These are phyloP conservation scores for Antechinus stuartii DNA, from an alignment of 2,113 vertebrate genomes.

Conservation along the genomic window DNA sequence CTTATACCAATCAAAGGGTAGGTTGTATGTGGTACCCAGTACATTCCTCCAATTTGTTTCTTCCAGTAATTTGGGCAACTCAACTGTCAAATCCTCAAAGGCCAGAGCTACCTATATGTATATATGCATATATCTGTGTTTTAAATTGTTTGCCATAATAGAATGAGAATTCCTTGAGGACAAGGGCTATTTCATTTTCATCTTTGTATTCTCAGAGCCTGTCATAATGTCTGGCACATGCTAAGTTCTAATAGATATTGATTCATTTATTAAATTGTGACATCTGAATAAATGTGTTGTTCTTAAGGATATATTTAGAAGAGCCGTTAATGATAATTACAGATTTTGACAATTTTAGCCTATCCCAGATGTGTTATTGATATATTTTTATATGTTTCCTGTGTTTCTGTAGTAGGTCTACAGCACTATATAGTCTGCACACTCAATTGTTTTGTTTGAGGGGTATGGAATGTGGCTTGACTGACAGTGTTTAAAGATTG, in stretches of 20 bases:
- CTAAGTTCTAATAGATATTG: not conserved
- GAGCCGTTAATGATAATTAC: constrained; percentile 1
- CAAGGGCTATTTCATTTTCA: not conserved
- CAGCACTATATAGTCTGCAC: not conserved
- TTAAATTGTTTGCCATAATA: not conserved
- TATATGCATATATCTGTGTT: no score
- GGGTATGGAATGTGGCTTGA: not conserved
- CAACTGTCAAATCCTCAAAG: not conserved
- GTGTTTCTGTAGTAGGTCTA: not conserved
- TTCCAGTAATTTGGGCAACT: not conserved
- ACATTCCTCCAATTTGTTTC: not conserved
- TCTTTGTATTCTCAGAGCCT: not conserved
- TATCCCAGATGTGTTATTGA: not conserved
- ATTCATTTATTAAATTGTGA: not conserved
- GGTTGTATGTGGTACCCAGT: not conserved
- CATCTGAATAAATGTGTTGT: not conserved
- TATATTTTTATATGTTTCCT: not conserved
- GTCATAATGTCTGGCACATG: not conserved
- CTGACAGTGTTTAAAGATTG: not conserved
- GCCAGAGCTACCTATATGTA: not conserved
- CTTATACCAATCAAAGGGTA: not conserved
- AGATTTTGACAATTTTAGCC: constrained; percentile 58
- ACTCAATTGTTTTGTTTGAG: not conserved
- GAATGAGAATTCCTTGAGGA: not conserved
- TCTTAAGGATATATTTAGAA: constrained; percentile 5